Base-by-base conservation (phyloP, 1,140 invertebrate genomes). In the Proctacanthus coquilletti region DNA sequence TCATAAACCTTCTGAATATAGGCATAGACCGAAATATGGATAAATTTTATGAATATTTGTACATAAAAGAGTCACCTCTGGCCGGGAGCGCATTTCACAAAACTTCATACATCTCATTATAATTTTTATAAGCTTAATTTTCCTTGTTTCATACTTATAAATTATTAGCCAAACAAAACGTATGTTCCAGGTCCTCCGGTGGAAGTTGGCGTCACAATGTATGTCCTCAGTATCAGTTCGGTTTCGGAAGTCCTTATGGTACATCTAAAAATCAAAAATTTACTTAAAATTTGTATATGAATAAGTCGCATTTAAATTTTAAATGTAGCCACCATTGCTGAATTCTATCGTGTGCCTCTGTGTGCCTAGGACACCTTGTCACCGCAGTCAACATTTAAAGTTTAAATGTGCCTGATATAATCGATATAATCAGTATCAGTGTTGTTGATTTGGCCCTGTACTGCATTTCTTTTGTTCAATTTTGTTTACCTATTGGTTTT, bases 161-260 rank as follows among this genome's bases (percentile, higher is more conserved):
- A n/a, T n/a, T 9, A 3, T 33, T 9, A n/a, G 10, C 15, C 11
- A 35, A 18, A 21, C 34, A 35, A 35, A 35, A 19, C 18, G 11
- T 58, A 58, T 71, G 72, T 86, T 86, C 50, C 81, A 91, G 86
- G 85, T 81, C 79, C 81, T 62, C 85, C 89, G 58, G 86, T 92
- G 68, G 84, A 88, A 69, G 87, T 94, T 60, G 87, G 87, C 64
- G 86, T 95, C 70, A 94, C 91, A 69, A 92, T 93, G 84, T 89
- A 88, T 74, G 85, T 95, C 68, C 84, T 92, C 69, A 91, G 85
- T 77, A 94, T 96, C 74, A 89, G 85, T 75, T 93, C 89, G 65
- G 84, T 96, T 66, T 94, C 89, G 65, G 91, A 95, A 80, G 89
- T 95, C 64, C 76, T 88, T 70, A 95, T 95, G 89, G 89, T 93